These are phyloP conservation scores for Drosophila repletoides DNA, from an alignment of 1,140 invertebrate genomes.

Conservation along the genomic window DNA sequence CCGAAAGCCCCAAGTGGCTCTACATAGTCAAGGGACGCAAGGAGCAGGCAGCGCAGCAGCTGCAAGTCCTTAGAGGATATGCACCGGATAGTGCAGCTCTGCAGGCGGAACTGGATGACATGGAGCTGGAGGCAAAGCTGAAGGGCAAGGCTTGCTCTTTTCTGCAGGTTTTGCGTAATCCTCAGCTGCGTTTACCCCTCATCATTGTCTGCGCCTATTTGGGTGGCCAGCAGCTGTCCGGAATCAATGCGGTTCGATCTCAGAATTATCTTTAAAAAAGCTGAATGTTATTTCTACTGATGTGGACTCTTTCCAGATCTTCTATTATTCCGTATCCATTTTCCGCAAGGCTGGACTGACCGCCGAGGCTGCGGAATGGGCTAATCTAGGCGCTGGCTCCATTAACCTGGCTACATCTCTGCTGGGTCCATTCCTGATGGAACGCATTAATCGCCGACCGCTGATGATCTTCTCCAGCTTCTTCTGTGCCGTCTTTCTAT, in stretches of 20 bases:
- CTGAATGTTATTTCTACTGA: neutral
- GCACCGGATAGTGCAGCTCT: conserved; percentile 48
- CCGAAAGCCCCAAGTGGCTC: conserved; percentile 94
- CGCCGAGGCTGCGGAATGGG: conserved; percentile 84
- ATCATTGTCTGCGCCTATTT: conserved; percentile 89
- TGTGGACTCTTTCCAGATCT: conserved; percentile 84
- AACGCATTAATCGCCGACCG: conserved; percentile 83
- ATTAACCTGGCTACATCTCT: conserved; percentile 87
- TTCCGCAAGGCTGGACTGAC: conserved; percentile 86
- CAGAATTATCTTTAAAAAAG: neutral
- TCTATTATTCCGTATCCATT: conserved; percentile 89
- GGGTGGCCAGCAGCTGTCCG: conserved; percentile 92
- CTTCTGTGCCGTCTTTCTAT: conserved; percentile 83
- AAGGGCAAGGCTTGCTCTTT: conserved; percentile 84
- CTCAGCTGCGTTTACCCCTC: conserved; percentile 84
- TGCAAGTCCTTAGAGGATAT: conserved; percentile 76
- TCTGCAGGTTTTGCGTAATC: conserved; percentile 46
- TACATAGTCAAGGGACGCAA: conserved; percentile 87
- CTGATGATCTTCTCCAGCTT: conserved; percentile 84
- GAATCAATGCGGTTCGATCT: conserved; percentile 90
- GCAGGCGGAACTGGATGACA: conserved; percentile 82
- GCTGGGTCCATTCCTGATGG: conserved; percentile 85
- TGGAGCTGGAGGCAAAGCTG: conserved; percentile 65
- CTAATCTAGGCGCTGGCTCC: conserved; percentile 87
- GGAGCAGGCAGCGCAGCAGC: conserved; percentile 83